Conservation (phyloP, 2,888 invertebrate genomes). For the Selenia dentaria region DNA sequence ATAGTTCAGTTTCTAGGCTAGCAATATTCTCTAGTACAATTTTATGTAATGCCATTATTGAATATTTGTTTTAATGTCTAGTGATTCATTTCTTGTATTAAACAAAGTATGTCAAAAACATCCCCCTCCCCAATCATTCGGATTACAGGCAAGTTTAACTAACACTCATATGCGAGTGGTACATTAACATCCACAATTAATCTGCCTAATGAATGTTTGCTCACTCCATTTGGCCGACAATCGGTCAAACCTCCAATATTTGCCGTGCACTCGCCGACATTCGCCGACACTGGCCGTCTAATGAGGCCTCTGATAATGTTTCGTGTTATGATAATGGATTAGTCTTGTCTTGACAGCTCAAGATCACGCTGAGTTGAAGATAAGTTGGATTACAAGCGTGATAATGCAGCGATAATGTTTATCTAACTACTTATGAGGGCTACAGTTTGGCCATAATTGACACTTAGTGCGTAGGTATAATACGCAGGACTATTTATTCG, state of each 20-base stretch:
- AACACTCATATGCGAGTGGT: constrained; percentile 59
- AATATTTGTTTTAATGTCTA: no score
- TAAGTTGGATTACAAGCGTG: no score
- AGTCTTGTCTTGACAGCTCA: constrained; percentile 12
- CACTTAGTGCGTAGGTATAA: no score
- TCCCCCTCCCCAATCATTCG: constrained; percentile 26
- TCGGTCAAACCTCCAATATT: constrained; percentile 70
- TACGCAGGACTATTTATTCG: no score
- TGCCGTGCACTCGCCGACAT: constrained; percentile 58
- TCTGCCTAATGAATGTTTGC: constrained; percentile 80
- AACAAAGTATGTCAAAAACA: neutral
- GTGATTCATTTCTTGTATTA: no score
- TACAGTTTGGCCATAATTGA: no score
- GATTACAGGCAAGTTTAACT: constrained; percentile 43
- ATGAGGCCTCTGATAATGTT: constrained; percentile 60
- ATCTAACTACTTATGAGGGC: no score
- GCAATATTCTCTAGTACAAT: no score
- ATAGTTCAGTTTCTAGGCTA: no score
- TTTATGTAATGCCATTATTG: no score
- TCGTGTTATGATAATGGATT: constrained; percentile 25
- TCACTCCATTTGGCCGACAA: constrained; percentile 68
- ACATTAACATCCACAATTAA: constrained; percentile 79
- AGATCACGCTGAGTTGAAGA: constrained; percentile 6
- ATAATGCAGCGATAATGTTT: no score
- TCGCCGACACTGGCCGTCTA: constrained; percentile 45